Conservation (phyloP, 2,113 vertebrate genomes). For the Meriones unguiculatus region DNA sequence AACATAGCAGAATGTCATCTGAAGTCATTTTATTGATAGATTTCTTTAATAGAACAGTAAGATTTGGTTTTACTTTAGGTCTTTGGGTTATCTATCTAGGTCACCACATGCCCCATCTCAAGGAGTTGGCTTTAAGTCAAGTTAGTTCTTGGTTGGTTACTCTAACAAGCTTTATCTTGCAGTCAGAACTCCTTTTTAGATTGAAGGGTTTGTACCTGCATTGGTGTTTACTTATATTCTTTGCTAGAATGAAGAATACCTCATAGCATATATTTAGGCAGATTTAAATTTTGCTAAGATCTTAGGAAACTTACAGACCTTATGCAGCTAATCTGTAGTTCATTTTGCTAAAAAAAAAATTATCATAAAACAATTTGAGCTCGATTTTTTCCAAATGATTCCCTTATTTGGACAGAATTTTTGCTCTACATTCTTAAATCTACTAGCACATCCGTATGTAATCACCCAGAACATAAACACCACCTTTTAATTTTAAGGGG, state of each 20-base stretch:
- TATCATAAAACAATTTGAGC: background rate
- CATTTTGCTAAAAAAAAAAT: background rate
- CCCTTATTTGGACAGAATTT: conserved; percentile 18
- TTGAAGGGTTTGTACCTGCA: background rate
- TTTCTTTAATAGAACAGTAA: background rate
- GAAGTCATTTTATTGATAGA: background rate
- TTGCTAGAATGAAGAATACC: background rate
- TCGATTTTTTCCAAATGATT: background rate
- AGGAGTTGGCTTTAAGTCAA: background rate
- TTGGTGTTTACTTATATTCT: background rate
- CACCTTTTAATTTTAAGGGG: background rate
- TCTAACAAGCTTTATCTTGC: background rate
- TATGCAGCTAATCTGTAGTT: background rate
- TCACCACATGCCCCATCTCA: background rate
- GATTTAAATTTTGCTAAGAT: background rate
- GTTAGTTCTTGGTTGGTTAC: too few relatives aligned
- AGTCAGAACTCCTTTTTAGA: background rate
- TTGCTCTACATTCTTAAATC: background rate
- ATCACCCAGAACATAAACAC: background rate
- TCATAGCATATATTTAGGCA: background rate
- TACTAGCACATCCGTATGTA: background rate
- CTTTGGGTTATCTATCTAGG: background rate
- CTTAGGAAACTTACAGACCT: background rate
- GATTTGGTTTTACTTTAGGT: background rate
- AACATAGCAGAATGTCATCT: background rate